A percentile compares a stretch with the other conserved stretches of the same genome.
These are phyloP conservation scores for Teleiodes luculella DNA, from an alignment of 2,888 invertebrate species.

Conservation along the genomic window DNA sequence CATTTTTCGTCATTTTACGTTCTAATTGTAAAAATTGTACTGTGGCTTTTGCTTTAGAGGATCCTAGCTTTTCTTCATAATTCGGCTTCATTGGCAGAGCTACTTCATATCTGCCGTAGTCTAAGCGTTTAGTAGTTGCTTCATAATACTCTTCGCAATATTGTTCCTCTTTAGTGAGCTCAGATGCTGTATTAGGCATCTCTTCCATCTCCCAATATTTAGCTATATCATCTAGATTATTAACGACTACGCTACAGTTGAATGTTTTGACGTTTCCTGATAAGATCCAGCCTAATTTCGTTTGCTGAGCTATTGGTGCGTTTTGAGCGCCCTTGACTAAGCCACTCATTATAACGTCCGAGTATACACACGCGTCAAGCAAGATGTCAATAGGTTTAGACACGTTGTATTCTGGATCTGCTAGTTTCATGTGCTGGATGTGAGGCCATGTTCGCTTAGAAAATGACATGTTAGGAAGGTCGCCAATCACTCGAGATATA, in stretches of 20 bases:
- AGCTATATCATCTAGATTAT: neutral
- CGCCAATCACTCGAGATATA: neutral
- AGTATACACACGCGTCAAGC: neutral
- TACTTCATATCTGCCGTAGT: neutral
- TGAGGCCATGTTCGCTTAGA: neutral
- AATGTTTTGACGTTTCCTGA: neutral
- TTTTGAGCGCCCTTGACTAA: neutral
- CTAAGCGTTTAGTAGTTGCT: neutral
- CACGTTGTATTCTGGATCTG: constrained; percentile 18
- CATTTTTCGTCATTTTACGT: neutral
- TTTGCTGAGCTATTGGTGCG: neutral
- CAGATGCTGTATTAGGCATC: no score
- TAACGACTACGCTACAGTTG: neutral
- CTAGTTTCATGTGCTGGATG: constrained; percentile 10
- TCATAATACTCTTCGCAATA: neutral
- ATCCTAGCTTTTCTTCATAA: neutral
- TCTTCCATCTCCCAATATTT: neutral
- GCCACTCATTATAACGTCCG: neutral
- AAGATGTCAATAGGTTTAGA: neutral
- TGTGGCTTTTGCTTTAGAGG: constrained; percentile 3
- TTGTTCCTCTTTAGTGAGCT: neutral
- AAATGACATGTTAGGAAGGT: neutral
- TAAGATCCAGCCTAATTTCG: neutral
- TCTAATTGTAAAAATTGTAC: constrained; percentile 11
- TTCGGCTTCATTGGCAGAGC: constrained; percentile 6